phyloP scores from a whole-genome alignment of 2,888 invertebrate species.

The Amiota communis region DNA sequence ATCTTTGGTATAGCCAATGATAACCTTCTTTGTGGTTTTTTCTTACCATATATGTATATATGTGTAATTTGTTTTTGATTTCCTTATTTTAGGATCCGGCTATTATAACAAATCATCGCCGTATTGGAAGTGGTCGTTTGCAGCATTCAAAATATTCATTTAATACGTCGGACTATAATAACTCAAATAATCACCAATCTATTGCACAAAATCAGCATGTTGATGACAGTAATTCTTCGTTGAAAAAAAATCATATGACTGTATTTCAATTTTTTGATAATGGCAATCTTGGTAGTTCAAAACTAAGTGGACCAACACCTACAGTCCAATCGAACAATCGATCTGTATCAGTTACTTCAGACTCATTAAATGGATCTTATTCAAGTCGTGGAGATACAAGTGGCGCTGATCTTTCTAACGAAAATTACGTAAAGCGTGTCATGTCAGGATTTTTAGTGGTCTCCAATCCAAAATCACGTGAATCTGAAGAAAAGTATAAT shows the following conservation, averaged over 20 bases:
- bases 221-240: slow-evolving; percentile 39
- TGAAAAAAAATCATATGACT: slow-evolving; percentile 43
- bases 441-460: slow-evolving; percentile 67
- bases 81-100: slow-evolving; percentile 57
- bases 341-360: neutral
- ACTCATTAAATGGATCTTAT: slow-evolving; percentile 30
- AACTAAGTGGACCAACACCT: slow-evolving; percentile 18
- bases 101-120: slow-evolving; percentile 64
- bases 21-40: no score
- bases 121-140: slow-evolving; percentile 71
- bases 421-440: slow-evolving; percentile 69
- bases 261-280: slow-evolving; percentile 57
- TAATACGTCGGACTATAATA: slow-evolving; percentile 44
- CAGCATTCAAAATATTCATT: slow-evolving; percentile 64
- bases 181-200: slow-evolving; percentile 38
- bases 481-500: slow-evolving; percentile 62
- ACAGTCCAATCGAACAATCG: neutral
- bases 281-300: slow-evolving; percentile 45
- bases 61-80: no score
- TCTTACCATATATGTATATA: neutral
- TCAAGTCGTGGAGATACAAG: slow-evolving; percentile 41
- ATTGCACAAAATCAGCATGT: slow-evolving; percentile 32
- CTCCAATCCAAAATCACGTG: slow-evolving; percentile 64
- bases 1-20: no score
- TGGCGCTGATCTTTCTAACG: slow-evolving; percentile 45